phyloP scores from a whole-genome alignment of 2,888 invertebrate genomes.

The Poecilobothrus nobilitatus region DNA sequence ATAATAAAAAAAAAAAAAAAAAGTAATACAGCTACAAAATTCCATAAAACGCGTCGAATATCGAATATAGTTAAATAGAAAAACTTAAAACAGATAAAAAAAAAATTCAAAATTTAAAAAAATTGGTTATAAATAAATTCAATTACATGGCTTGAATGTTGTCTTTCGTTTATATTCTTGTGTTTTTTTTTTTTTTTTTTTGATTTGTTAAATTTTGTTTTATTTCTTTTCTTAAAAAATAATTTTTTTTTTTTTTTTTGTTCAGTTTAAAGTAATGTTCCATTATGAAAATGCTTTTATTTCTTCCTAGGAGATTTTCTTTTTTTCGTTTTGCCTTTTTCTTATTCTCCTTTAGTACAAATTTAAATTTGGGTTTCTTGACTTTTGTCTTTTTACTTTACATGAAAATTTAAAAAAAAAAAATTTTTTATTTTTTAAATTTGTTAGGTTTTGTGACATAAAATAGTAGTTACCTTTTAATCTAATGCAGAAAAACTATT shows the following conservation, averaged over 20 bases:
- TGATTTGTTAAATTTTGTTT: too few relatives aligned
- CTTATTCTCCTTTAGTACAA: not conserved
- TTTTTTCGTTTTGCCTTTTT: not conserved
- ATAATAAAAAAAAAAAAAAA: not conserved
- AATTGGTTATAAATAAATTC: conserved; percentile 1
- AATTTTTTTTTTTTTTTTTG: too few relatives aligned
- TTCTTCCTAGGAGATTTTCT: not conserved
- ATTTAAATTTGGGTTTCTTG: not conserved
- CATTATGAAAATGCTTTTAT: conserved; percentile 1
- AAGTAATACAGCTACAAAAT: not conserved
- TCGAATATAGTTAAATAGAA: not conserved
- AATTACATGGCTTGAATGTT: not conserved
- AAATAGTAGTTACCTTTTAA: not conserved
- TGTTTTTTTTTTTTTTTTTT: not conserved
- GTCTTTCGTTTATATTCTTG: not conserved
- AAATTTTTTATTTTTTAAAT: not conserved
- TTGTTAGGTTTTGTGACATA: not conserved
- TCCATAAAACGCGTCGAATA: conserved; percentile 6
- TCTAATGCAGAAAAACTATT: not conserved
- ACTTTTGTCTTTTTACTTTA: not conserved
- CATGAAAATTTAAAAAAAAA: not conserved
- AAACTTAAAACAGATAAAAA: not conserved
- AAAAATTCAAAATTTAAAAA: not conserved
- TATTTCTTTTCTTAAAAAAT: too few relatives aligned
- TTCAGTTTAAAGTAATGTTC: not conserved